Base-by-base conservation (phyloP, 92 coral and sea anemone species). In the Parazoanthus darwini region DNA sequence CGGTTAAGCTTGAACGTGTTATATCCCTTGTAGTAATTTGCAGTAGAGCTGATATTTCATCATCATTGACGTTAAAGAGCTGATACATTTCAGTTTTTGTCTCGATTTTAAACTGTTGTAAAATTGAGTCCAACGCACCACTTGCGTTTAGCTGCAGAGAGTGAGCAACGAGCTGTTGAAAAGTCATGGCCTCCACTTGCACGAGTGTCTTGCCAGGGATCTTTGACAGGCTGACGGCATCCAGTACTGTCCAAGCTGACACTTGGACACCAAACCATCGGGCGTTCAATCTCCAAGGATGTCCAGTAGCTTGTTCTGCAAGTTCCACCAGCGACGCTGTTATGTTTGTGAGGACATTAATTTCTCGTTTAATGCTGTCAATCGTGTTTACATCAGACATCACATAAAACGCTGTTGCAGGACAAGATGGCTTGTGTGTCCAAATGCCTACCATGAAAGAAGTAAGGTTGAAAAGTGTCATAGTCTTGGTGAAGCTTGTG, bases 271-370 rank as follows among this genome's bases (percentile, higher is more conserved):
- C 93, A 56, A 94, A 79, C 37, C 90, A 87, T 77, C 83, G 87
- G 18, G 83, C 93, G 80, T 79, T 94, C 68, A 43, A 76, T 26
- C 97, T 91, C 97, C 97, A 94, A 50, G 94, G 80, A 26, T 90
- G 91, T 3, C 88, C 88, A 1, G 94, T 88, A 43, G 91, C 90
- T 39, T 39, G 29, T 54, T 94, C 97, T 1, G 82, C 87, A 9
- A 94, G 90, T 35, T 86, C 80, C 88, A 94, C 90, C 14, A 93
- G 85, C 22, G 98, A 83, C 9, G 82, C 81, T 35, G 86, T 87
- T 9, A 82, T 22, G 87, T 92, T 93, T 36, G 81, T 36, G 51
- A 93, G 50, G 6, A 59, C 63, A 54, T 85, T 56, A 50, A 89
- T 87, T 3, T 85, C 89, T 77, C 90, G 74, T 77, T 87, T 85